A percentile compares a stretch with the other conserved stretches of the same genome.
phyloP scores from a whole-genome alignment of 2,888 invertebrate genomes.

The Scrobipalpa atriplicella region DNA sequence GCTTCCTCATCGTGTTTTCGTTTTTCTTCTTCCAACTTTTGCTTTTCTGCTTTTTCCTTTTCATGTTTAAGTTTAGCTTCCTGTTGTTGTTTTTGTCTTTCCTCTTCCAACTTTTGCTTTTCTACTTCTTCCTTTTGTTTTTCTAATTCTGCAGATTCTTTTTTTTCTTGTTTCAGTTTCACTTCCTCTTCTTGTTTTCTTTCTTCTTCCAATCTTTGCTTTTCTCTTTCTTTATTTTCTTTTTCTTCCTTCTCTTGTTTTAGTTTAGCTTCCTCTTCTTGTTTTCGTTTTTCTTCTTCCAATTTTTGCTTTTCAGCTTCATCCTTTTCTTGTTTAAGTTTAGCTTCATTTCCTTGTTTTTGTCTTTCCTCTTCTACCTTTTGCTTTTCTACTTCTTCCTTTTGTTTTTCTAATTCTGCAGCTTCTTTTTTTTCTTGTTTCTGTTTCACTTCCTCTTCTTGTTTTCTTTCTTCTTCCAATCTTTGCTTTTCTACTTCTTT shows the following conservation, averaged over 20 bases:
- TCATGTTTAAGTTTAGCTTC: no score
- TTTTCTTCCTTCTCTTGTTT: no score
- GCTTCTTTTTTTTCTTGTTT: slow-evolving; percentile 26
- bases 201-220: slow-evolving; percentile 27
- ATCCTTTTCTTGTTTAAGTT: no score
- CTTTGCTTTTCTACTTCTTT: not conserved
- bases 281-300: no score
- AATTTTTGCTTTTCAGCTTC: no score
- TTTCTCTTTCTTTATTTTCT: not conserved
- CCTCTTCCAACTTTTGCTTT: not conserved
- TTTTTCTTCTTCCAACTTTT: not conserved
- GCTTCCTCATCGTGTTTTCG: no score
- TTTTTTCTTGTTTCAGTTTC: slow-evolving; percentile 24
- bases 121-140: no score
- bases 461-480: slow-evolving; percentile 29
- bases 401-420: no score
- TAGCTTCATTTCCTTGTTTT: no score
- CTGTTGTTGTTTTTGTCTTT: not conserved
- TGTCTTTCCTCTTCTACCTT: not conserved
- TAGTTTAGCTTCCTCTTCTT: no score
- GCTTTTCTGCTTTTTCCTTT: no score
- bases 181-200: not conserved
- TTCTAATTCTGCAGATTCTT: no score
- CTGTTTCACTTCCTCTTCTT: not conserved
- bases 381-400: slow-evolving; percentile 7